Conservation (phyloP, 1,140 invertebrate genomes). For the Euwallacea fornicatus region DNA sequence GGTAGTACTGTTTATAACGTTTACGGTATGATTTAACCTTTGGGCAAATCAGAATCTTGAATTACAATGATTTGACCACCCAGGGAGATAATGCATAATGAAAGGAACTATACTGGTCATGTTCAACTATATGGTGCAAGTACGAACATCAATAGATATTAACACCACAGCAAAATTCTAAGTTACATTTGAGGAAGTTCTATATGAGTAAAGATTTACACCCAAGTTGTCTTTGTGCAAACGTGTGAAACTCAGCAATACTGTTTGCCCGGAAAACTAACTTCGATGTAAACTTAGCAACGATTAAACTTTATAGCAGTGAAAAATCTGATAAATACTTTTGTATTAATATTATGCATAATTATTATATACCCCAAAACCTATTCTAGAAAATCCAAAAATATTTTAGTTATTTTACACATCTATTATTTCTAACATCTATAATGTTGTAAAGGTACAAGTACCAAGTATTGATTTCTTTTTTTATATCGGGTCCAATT, state of each 20-base stretch:
- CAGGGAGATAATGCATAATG: not conserved
- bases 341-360: constrained; percentile 38
- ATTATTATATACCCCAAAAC: constrained; percentile 40
- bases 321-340: constrained; percentile 48
- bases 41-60: no score
- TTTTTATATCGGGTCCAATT: constrained; percentile 18
- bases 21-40: no score
- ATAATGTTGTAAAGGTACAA: constrained; percentile 45
- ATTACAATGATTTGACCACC: no score
- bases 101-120: not conserved
- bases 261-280: not conserved
- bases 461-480: constrained; percentile 40
- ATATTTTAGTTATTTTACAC: constrained; percentile 51
- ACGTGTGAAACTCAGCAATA: no score
- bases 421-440: constrained; percentile 49
- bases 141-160: constrained; percentile 28
- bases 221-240: no score
- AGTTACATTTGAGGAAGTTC: constrained; percentile 7
- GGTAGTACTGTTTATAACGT: no score
- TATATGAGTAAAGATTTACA: not conserved
- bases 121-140: constrained; percentile 19
- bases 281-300: not conserved
- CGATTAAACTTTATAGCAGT: constrained; percentile 18
- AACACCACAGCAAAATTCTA: constrained; percentile 32
- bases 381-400: constrained; percentile 53